Evolutionary conservation across 2,113 vertebrate genomes (phyloP).

Genomic region (Heterotilapia buettikoferi): DNA sequence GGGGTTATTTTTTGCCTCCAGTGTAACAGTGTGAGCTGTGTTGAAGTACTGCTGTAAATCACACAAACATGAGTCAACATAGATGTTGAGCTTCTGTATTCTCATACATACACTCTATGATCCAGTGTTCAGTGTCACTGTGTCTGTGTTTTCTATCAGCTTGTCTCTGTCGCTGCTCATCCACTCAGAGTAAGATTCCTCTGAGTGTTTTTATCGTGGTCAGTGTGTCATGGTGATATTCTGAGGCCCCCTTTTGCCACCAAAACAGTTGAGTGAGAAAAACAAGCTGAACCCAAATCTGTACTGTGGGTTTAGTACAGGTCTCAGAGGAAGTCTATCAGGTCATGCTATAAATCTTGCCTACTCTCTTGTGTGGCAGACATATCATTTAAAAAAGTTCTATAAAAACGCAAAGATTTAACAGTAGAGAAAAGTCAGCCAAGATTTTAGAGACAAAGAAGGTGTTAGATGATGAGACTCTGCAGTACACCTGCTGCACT

Average conservation of each 20-base stretch:
- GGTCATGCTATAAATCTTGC: accelerated
- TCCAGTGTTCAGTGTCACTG: background rate
- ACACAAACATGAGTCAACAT: background rate
- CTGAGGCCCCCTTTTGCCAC: background rate
- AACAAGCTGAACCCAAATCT: background rate
- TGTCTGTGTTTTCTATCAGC: background rate
- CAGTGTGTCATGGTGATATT: background rate
- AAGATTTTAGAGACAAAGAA: background rate
- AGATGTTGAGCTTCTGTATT: background rate
- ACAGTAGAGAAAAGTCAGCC: background rate
- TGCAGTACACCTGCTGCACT: background rate
- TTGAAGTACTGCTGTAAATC: background rate
- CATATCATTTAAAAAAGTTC: background rate
- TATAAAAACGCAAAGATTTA: background rate
- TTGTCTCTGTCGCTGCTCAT: background rate
- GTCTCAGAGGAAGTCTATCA: background rate
- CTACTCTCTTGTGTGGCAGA: background rate
- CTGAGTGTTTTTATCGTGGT: background rate
- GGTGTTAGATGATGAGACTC: background rate
- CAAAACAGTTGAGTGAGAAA: background rate
- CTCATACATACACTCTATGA: background rate
- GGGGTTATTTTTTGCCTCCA: background rate
- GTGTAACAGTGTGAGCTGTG: background rate
- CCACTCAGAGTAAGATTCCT: background rate
- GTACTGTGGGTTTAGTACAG: background rate